These are phyloP conservation scores for Trogon melanurus DNA, from an alignment of 2,113 vertebrate species.

Conservation along the genomic window DNA sequence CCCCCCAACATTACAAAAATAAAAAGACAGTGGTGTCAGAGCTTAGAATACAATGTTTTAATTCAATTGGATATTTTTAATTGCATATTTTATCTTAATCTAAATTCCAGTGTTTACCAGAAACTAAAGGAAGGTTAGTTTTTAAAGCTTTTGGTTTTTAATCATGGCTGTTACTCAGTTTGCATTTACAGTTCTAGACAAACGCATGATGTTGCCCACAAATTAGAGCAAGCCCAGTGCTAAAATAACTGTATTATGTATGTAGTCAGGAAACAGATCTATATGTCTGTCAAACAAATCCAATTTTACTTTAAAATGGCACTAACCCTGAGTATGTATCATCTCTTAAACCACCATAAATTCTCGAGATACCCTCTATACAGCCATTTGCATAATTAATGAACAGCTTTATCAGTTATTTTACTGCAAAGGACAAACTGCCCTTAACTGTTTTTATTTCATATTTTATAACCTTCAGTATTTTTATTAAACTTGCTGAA, in stretches of 20 bases:
- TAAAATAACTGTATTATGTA: background rate
- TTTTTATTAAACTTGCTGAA: background rate
- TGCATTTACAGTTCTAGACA: background rate
- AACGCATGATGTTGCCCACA: accelerated
- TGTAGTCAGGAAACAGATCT: background rate
- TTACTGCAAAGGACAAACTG: background rate
- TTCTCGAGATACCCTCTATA: background rate
- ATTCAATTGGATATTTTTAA: background rate
- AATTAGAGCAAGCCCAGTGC: background rate
- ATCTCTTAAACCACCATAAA: background rate
- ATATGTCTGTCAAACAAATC: background rate
- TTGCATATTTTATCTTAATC: background rate
- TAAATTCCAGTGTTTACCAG: background rate
- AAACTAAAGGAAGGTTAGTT: background rate
- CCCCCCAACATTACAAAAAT: background rate
- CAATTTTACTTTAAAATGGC: background rate
- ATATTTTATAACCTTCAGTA: background rate
- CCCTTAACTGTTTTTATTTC: background rate
- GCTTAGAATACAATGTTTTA: background rate
- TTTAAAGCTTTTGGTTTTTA: background rate
- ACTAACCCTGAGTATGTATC: background rate
- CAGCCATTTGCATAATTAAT: background rate
- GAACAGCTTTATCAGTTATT: background rate
- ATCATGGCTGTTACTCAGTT: background rate
- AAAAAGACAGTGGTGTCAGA: background rate